Base-by-base conservation (phyloP, 2,113 vertebrate species). In the Pseudorasbora parva region DNA sequence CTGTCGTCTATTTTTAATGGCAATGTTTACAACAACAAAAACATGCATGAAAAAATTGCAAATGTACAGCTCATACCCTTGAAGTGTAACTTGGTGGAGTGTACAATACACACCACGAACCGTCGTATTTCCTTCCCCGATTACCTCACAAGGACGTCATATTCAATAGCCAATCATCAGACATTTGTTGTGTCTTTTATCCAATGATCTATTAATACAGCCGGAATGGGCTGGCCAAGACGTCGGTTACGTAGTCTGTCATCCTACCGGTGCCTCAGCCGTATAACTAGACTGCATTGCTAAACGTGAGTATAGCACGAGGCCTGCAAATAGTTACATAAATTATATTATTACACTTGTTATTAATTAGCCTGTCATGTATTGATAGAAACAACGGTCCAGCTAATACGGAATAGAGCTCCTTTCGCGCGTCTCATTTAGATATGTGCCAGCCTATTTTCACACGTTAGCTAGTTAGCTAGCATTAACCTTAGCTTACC, bases 281-380 rank as follows among this genome's bases (percentile, higher is more conserved):
- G 79, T 85, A 45, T 80, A 87, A 60, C 76, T 87, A 86, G 85
- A 85, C 86, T 82, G 83, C 85, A 85, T 88, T 86, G 27, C 78
- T 86, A 84, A 90, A 87, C 83, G 89, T 90, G 85, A 90, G 89
- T 89, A 87, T 78, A 51, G 43, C 86, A 84, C 83, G 85, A 88
- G 87, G 86, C 69, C 69, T 57, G 49, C 10, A n/a, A 80, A 19
- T 80, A 11, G 30, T 51, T 68, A 23, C 30, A 59, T 82, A 25
- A 56, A 73, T 56, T 23, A n/a, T 45, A 15, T 78, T 80, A 2
- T 30, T 17, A 51, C 4, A 62, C 1, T 37, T 69, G 5, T 3
- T 21, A 41, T 64, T 11, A 21, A 47, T 62, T 33, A 12, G 0
- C 49, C 30, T 4, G 14, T 8, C 30, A 21, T 59, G 25, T 75